Evolutionary conservation across 2,888 invertebrate genomes (phyloP), one percentile per base, ranked within the genome.

Genomic region (Dynastes hyllus): DNA sequence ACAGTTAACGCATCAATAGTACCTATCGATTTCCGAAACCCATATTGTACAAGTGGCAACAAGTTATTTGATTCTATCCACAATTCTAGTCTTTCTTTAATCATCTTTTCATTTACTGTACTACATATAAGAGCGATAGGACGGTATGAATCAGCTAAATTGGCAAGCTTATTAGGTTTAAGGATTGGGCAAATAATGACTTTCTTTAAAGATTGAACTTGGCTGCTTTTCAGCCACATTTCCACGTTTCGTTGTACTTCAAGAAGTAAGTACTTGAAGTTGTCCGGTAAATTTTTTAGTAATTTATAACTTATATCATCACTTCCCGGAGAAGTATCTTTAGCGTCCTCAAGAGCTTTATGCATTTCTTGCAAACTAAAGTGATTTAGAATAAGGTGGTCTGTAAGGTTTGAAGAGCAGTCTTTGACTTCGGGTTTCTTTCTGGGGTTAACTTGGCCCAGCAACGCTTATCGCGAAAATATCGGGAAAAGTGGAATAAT

Each of bases 31-130:
- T 55, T 55, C 6, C 22, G 11, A 45, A 45, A 8, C 8, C 45
- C 11, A 45, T 45, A 11, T 45, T 45, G 45, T 8, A 22, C 16
- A 22, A 22, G 16, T 22, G 67, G 0, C 77, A 29, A 37, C 13
- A 77, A 22, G n/a, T 55, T 29, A 4, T 67, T 69, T 6, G 50
- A 32, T 22, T 69, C 77, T 40, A 77, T 13, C 77, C 77, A 69
- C 77, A 69, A 77, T 16, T 77, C 69, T 29, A 69, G 37, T 58
- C 67, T 50, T 13, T 16, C 45, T 40, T 77, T 69, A 37, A 77
- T 69, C 11, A 77, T 40, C 27, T 55, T 13, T 51, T 77, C 67
- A 32, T 37, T 27, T 50, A 55, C 3, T 55, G 69, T 77, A 58
- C 67, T 27, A 4, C 55, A 37, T 16, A 50, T 37, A 9, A 77